Conservation (phyloP, 2,113 vertebrate genomes). For the Struthio camelus region DNA sequence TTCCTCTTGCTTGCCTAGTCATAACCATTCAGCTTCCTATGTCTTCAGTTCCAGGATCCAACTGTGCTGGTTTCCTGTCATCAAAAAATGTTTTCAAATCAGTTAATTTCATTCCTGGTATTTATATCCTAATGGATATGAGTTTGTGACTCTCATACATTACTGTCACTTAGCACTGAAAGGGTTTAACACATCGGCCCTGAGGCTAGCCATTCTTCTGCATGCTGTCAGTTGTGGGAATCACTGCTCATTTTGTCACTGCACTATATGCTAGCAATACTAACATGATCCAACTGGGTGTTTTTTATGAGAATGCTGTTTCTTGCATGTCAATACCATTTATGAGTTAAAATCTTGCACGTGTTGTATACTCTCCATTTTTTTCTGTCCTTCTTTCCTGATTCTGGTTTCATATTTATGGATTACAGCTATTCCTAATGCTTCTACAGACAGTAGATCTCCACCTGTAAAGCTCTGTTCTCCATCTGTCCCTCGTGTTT, state of each 20-base stretch:
- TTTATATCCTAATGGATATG: conserved; percentile 20
- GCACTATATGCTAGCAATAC: neutral
- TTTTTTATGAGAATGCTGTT: neutral
- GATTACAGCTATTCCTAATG: neutral
- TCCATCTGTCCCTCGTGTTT: neutral
- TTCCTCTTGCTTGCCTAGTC: neutral
- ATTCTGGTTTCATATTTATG: neutral
- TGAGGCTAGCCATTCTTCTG: conserved; percentile 5
- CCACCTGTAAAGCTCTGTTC: neutral
- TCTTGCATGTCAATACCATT: neutral
- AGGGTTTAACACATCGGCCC: neutral
- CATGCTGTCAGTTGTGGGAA: neutral
- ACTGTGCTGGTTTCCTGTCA: neutral
- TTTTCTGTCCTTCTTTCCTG: neutral
- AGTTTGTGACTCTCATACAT: neutral
- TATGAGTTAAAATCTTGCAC: neutral
- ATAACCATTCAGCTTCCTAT: neutral
- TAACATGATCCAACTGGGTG: neutral
- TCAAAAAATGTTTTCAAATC: conserved; percentile 12
- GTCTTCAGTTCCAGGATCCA: neutral
- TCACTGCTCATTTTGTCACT: conserved; percentile 6
- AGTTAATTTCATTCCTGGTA: conserved; percentile 17
- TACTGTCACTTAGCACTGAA: neutral
- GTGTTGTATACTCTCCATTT: neutral
- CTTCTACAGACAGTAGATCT: neutral